Evolutionary conservation across 2,888 invertebrate genomes (phyloP), one percentile per base, ranked within the genome.

Genomic region (Teleogryllus oceanicus): DNA sequence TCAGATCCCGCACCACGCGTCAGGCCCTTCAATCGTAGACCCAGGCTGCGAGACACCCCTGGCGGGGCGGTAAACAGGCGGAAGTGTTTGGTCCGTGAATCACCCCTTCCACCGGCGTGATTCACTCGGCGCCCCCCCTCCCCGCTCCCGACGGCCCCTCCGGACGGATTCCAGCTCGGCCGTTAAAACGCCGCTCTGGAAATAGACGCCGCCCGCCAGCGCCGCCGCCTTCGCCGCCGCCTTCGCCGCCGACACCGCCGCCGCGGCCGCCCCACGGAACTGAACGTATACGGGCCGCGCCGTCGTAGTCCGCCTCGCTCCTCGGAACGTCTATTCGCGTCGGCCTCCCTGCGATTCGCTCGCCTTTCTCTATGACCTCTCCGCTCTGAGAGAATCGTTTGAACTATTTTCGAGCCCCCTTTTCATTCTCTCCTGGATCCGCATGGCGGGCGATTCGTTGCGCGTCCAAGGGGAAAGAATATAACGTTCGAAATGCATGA

Each of bases 31-130:
- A 37, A 8, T 37, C 37, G 37, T 8, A 8, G 37, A 8, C 37
- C 5, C 37, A 37, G 37, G 37, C 37, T 37, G 37, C 37, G 37
- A 37, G n/a, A 11, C 62, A 62, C 62, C n/a, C 62, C 16, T n/a
- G n/a, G 62, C n/a, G 62, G 62, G n/a, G 62, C n/a, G n/a, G 62
- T 62, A 62, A 62, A 62, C 62, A 62, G n/a, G 62, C 62, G 62
- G 62, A 62, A 62, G 62, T 62, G 62, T 62, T 62, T 13, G 62
- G 13, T 11, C n/a, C n/a, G 62, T 62, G 62, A 62, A 62, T 62
- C 62, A 62, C 62, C 62, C 62, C 16, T 62, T 13, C 62, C 62
- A 62, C 37, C 37, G 37, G 37, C 37, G n/a, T 62, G 62, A 62
- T 62, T 62, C 62, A 62, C n/a, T 62, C 62, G 13, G 62, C 62